Evolutionary conservation across 2,888 invertebrate species (phyloP), one percentile per base, ranked within the genome.

Genomic region (Sphaerophoria rueppellii): DNA sequence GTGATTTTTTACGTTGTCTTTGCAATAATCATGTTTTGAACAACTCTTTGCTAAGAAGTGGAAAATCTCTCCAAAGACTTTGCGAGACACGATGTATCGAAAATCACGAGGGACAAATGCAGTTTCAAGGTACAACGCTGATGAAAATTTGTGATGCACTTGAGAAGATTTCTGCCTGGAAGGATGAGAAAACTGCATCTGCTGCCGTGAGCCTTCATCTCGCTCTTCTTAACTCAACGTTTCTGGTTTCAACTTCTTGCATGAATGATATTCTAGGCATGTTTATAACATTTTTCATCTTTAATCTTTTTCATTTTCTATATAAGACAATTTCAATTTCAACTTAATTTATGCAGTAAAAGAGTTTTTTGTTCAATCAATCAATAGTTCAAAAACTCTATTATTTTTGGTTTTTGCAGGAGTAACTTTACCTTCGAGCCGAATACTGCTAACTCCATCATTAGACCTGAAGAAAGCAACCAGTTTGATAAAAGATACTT

Each of bases 11-110:
- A 60, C 43, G 60, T 43, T 60, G 40, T 9, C 40, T 40, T 4
- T 60, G 11, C 24, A 60, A 40, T 24, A 60, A 60, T 40, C 16
- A 60, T n/a, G 11, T 40, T 40, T 16, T 60, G 2, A 60, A 43
- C 11, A 16, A 60, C 24, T 43, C 60, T 7, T 6, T 60, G 11
- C 24, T 40, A n/a, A n/a, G n/a, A n/a, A n/a, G 16, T 4, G 52
- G 52, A 16, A 14, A 4, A 14, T 4, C 52, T n/a, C 9, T 52
- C 1, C 5, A 52, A 52, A 14, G 9, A 11, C 24, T 57, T 12
- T 60, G 24, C 3, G 5, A 24, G 0, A 60, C 5, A 4, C 40
- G 37, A 14, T 24, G 2, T 58, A 37, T 9, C 6, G 43, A 24
- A 0, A 16, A 2, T 0, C 60, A 60, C 12, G 6, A 60, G 2